Evolutionary conservation across 2,797 vertebrate genomes (phyloP).

Genomic region (Numenius phaeopus): DNA sequence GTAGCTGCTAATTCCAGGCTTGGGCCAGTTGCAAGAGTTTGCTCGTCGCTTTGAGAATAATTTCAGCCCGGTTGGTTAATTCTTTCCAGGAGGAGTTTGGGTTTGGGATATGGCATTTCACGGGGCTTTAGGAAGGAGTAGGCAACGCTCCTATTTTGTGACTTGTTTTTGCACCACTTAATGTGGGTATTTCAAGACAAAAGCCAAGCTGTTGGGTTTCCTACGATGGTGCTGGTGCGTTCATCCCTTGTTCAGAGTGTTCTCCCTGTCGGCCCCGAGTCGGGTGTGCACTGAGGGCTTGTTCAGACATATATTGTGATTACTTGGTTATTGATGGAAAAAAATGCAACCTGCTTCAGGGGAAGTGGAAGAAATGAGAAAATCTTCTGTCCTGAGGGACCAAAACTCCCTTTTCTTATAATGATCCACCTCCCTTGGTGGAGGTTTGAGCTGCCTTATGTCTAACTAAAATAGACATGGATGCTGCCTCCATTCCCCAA

Average conservation of each 20-base stretch:
- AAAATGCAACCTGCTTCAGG: neutral
- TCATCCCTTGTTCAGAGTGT: neutral
- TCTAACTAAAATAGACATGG: neutral
- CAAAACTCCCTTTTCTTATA: neutral
- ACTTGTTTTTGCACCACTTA: neutral
- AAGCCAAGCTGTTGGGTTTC: neutral
- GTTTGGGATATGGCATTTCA: neutral
- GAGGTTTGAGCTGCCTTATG: neutral
- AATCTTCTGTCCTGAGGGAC: neutral
- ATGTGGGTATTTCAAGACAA: neutral
- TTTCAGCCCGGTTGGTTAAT: neutral
- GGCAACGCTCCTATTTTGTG: neutral
- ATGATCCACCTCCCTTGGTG: neutral
- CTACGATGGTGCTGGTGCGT: neutral
- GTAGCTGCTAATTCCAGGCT: neutral
- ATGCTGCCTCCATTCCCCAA: neutral
- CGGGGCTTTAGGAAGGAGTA: neutral
- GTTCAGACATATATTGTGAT: rapidly evolving
- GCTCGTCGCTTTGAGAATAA: neutral
- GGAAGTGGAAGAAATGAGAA: neutral
- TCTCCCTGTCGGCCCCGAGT: neutral
- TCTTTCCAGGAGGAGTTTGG: neutral
- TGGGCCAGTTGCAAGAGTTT: neutral
- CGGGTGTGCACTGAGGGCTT: neutral
- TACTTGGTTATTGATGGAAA: neutral